phyloP scores from a whole-genome alignment of 1,140 invertebrate genomes.

The Papilio glaucus region DNA sequence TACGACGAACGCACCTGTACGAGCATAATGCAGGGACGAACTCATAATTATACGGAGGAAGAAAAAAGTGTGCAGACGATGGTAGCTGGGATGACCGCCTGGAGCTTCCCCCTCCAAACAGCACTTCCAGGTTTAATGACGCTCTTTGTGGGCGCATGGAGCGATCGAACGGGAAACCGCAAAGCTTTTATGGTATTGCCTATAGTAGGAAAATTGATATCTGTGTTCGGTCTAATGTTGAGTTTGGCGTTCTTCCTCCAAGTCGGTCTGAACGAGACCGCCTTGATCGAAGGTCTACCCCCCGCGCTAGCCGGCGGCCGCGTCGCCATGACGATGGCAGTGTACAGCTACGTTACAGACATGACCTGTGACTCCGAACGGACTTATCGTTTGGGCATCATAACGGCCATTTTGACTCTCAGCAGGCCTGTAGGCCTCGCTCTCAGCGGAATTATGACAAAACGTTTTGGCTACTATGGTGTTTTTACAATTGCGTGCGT shows the following conservation, averaged over 20 bases:
- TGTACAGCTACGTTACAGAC: constrained; percentile 85
- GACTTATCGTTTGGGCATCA: constrained; percentile 84
- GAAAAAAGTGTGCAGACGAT: constrained; percentile 82
- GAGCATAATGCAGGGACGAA: constrained; percentile 80
- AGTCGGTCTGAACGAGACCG: constrained; percentile 83
- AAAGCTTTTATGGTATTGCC: constrained; percentile 85
- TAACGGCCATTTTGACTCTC: constrained; percentile 83
- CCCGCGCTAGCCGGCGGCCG: constrained; percentile 84
- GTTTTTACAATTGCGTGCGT: constrained; percentile 76
- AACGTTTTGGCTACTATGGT: constrained; percentile 78
- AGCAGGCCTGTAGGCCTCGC: constrained; percentile 79
- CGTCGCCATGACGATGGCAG: constrained; percentile 84
- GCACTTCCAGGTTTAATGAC: constrained; percentile 84
- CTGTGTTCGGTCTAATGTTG: constrained; percentile 81
- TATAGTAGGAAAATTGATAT: constrained; percentile 83
- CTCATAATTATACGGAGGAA: constrained; percentile 78
- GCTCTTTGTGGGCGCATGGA: constrained; percentile 86
- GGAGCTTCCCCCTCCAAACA: constrained; percentile 84
- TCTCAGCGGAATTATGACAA: constrained; percentile 80
- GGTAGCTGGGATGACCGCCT: constrained; percentile 84
- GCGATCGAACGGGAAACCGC: constrained; percentile 84
- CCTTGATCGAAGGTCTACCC: constrained; percentile 82
- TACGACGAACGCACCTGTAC: constrained; percentile 83
- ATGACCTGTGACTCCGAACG: constrained; percentile 84
- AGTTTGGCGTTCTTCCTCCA: constrained; percentile 83